Evolutionary conservation across 2,113 vertebrate genomes (phyloP), one percentile per base, ranked within the genome.

Genomic region (Catagonus wagneri): DNA sequence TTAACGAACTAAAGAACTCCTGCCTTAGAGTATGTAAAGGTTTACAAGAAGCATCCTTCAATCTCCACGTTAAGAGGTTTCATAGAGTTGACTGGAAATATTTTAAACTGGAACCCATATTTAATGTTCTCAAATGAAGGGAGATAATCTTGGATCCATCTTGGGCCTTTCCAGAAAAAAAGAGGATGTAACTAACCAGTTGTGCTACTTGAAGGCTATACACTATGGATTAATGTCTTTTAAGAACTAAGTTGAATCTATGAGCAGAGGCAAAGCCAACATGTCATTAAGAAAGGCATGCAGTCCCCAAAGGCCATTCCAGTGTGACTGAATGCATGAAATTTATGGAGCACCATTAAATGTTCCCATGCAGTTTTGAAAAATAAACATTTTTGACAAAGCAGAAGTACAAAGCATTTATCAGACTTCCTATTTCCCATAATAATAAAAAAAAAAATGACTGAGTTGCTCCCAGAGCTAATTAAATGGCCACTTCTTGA

Each of bases 301-400:
- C 3, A 84, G 83, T 89, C 29, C 86, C 83, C 36, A 81, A 89
- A 93, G 19, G 94, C 80, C 74, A 92, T 69, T 74, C 34, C 36
- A 93, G 96, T 58, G 15, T 87, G 58, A 97, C 20, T 83, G 78
- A 94, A 44, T 17, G 1, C 1, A 52, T 54, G 29, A 83, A 92
- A 96, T 97, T 96, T 95, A 96, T 83, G 23, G 58, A 91, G 69
- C 10, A 1, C 6, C 76, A 78, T 85, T 97, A 94, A 94, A 93
- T 93, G 86, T 94, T 84, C 89, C 66, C 19, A 36, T 86, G 61
- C 1, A 83, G 56, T 87, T 96, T 86, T 97, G 72, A 60, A 94
- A 96, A 97, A 95, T 94, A 87, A 95, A 84, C 65, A 50, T 56
- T 97, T 97, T 94, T 90, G 80, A 97, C 89, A 80, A 96, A 95